Evolutionary conservation across 2,113 vertebrate species (phyloP), one percentile per base, ranked within the genome.

Genomic region (Alligator sinensis): DNA sequence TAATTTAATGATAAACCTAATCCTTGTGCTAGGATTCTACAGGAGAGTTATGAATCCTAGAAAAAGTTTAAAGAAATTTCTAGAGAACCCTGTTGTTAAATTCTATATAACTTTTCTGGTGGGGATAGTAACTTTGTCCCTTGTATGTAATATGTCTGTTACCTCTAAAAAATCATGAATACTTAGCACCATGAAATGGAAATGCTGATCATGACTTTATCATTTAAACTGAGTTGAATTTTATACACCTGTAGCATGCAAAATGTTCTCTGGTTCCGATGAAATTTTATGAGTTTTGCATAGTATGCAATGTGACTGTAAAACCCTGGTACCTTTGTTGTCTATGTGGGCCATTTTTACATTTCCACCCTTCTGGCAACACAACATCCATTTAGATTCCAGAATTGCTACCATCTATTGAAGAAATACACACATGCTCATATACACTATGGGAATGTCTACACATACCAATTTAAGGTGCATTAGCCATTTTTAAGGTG

Each of bases 191-290:
- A 54, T 62, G 62, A 82, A 89, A 78, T 27, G 82, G 92, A 95
- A 76, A 80, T 54, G 88, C 78, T 0, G 3, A 92, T 86, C 91
- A 62, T 82, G 2, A 0, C 61, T 93, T 70, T 88, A 79, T 91
- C 94, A 93, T 66, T 96, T 85, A 76, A 96, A 90, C 34, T 19
- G 58, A 90, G 78, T 19, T 91, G 79, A 92, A 59, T 27, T 95
- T 96, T 91, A 38, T 86, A 74, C 91, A 92, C 94, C 96, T 91
- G 81, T 86, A 93, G 92, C 91, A 94, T 72, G 78, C 91, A 94
- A 96, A 96, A 66, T 86, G 75, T 88, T 28, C 15, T 80, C 78
- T 93, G 75, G 80, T 91, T 91, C 89, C 85, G 80, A 78, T 62
- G 27, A 95, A 93, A 77, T 92, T 89, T 92, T 91, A 1, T 82